phyloP scores from a whole-genome alignment of 2,888 invertebrate species.

The Sepioteuthis lessoniana region DNA sequence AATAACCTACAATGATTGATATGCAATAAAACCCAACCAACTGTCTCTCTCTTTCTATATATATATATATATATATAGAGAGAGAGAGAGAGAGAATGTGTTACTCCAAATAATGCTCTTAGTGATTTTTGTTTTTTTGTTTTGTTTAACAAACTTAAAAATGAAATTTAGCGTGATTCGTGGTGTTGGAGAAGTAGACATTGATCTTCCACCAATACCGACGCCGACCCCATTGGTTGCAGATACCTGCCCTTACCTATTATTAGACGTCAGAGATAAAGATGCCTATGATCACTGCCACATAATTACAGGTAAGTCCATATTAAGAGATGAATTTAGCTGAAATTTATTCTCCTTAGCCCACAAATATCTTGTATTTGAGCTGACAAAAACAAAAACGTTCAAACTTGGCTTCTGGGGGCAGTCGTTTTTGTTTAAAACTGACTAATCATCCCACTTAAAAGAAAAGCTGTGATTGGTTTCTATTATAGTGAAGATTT shows the following conservation, averaged over 20 bases:
- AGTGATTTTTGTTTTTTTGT: neutral
- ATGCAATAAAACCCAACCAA: no score
- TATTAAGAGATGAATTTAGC: neutral
- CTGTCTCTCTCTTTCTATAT: no score
- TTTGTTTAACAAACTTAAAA: neutral
- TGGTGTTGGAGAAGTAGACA: constrained; percentile 75
- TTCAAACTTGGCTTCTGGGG: no score
- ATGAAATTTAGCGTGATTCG: constrained; percentile 67
- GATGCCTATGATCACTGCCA: constrained; percentile 74
- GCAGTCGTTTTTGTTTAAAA: no score
- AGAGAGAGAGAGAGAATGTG: no score
- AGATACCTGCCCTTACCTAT: constrained; percentile 73
- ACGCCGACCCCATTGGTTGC: constrained; percentile 50
- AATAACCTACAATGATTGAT: no score
- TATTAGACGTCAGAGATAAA: constrained; percentile 75
- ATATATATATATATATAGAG: no score
- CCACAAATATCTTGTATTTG: no score
- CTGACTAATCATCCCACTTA: no score
- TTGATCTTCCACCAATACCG: constrained; percentile 55
- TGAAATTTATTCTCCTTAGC: neutral
- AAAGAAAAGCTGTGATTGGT: no score
- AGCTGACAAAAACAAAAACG: no score
- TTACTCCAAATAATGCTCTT: neutral
- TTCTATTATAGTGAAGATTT: no score
- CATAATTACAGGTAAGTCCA: constrained; percentile 73